Conservation (phyloP, 1,140 invertebrate genomes). For the Heliconius hermathena region DNA sequence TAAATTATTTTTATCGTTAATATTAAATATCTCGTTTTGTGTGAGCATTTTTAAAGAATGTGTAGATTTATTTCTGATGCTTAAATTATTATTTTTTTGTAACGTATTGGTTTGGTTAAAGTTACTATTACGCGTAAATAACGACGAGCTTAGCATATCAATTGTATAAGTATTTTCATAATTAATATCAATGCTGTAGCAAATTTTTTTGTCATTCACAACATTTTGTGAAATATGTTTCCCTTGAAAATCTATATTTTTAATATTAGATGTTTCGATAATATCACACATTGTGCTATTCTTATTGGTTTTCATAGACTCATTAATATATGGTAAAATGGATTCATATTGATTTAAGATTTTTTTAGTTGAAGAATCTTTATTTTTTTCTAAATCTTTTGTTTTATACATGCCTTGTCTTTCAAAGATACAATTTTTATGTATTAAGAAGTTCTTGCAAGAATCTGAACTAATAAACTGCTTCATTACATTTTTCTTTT, state of each 20-base stretch:
- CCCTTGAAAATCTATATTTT: neutral
- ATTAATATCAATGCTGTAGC: slow-evolving; percentile 15
- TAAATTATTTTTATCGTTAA: neutral
- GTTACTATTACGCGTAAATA: neutral
- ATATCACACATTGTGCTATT: neutral
- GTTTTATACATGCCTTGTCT: neutral
- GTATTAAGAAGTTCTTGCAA: slow-evolving; percentile 42
- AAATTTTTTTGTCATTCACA: neutral
- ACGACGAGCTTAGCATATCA: slow-evolving; percentile 11
- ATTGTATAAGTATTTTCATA: slow-evolving; percentile 36
- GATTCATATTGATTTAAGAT: neutral
- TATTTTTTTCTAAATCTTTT: neutral
- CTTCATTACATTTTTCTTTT: slow-evolving; percentile 16
- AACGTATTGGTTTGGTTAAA: slow-evolving; percentile 24
- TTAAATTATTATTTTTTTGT: slow-evolving; percentile 4
- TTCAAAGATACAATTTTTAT: neutral
- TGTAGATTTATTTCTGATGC: neutral
- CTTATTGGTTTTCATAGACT: neutral
- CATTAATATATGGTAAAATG: neutral
- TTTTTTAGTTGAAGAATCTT: neutral
- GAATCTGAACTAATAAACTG: slow-evolving; percentile 45
- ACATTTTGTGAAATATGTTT: neutral
- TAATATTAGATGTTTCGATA: neutral
- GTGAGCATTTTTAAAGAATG: neutral
- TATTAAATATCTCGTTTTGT: neutral